Base-by-base conservation (phyloP, 2,797 vertebrate genomes). In the Urophycis tenuis region DNA sequence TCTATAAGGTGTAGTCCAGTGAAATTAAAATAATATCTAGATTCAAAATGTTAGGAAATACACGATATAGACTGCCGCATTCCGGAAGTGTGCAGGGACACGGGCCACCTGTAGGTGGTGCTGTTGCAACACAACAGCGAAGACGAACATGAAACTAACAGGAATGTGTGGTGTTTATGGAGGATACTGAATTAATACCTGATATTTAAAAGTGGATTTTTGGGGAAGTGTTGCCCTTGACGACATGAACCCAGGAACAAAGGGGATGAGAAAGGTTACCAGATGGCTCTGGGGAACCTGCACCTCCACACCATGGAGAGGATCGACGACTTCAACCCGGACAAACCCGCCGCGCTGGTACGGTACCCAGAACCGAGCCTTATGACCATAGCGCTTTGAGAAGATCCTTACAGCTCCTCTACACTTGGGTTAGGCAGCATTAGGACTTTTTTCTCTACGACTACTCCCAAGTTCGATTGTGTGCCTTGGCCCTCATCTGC, bases 271-370 rank as follows among this genome's bases (percentile, higher is more conserved):
- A 81, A 88, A 84, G 96, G 95, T 75, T 91, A 96, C 77, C 95
- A 98, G 73, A 95, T 99, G 94, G 96, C 98, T 4, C 85, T 99
- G 81, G 98, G 98, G 81, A 99, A 99, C 84, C 81, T 95, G 82
- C 94, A 99, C 82, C 86, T 99, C 9, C 91, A 95, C 88, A 97
- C 93, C 36, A 90, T 96, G 92, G 85, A 95, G 85, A 91, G 87
- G 82, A 95, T 96, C 0, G 96, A 98, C 78, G 73, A 95, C 85
- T 99, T 95, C 79, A 90, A 86, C 82, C 98, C 96, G 1, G 95
- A 98, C 75, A 80, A 75, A 12, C 82, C 88, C 30, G 67, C 45
- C 87, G 86, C 92, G 89, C 80, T 89, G 77, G 79, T 89, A 85
- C 34, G 1, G 53, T 60, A 25, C 53, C 53, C 53, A 19, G 53